Evolutionary conservation across 1,140 invertebrate genomes (phyloP).

Genomic region (Penaeus chinensis): DNA sequence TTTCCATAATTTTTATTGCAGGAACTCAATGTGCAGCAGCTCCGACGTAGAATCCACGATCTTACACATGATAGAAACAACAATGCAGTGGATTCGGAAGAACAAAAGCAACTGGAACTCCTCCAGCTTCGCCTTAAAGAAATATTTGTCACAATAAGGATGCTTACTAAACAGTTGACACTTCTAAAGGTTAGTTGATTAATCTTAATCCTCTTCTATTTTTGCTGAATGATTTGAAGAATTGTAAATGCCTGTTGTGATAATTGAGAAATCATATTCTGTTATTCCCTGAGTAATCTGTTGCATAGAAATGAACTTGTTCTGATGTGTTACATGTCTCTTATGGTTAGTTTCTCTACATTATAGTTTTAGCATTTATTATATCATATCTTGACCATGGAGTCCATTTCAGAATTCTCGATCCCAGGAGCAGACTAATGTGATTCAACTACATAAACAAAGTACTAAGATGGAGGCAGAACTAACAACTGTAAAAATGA

Average conservation of each 20-base stretch:
- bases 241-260: no score
- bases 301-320: not conserved
- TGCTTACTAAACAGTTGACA: slow-evolving; percentile 43
- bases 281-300: not conserved
- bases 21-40: slow-evolving; percentile 31
- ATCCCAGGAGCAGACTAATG: slow-evolving; percentile 31
- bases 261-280: not conserved
- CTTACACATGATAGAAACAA: slow-evolving; percentile 49
- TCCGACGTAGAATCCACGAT: slow-evolving; percentile 35
- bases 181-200: slow-evolving; percentile 36
- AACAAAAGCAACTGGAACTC: slow-evolving; percentile 41
- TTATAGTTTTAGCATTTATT: no score
- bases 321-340: no score
- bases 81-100: slow-evolving; percentile 30
- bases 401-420: slow-evolving; percentile 26
- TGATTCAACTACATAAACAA: slow-evolving; percentile 25
- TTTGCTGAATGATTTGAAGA: no score
- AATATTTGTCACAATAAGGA: slow-evolving; percentile 18
- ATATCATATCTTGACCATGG: not conserved
- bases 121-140: slow-evolving; percentile 30
- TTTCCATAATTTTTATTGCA: slow-evolving; percentile 1
- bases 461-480: slow-evolving; percentile 26
- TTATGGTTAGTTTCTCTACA: no score
- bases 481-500: slow-evolving; percentile 44
- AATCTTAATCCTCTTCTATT: not conserved